Evolutionary conservation across 2,113 vertebrate species (phyloP).

Genomic region (Gopherus evgoodei): DNA sequence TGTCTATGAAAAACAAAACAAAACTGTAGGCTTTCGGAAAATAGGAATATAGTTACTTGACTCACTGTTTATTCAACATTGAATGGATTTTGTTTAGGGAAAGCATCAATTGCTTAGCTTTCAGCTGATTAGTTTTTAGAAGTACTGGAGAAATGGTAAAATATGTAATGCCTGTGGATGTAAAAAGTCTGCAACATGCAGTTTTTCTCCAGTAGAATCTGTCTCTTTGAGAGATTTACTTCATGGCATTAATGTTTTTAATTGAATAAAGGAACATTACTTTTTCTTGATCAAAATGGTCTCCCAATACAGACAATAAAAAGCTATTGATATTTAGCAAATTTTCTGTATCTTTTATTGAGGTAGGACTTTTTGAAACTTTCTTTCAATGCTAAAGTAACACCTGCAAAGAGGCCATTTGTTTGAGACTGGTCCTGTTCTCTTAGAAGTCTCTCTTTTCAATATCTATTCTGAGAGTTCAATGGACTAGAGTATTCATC

Average conservation of each 20-base stretch:
- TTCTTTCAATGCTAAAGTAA: not conserved
- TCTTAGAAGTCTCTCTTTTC: not conserved
- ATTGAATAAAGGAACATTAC: not conserved
- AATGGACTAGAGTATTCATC: not conserved
- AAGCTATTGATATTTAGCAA: not conserved
- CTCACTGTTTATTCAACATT: conserved; percentile 15
- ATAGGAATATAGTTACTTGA: conserved; percentile 2
- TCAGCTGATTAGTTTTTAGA: not conserved
- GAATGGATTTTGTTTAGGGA: not conserved
- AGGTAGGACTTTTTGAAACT: not conserved
- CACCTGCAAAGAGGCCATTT: not conserved
- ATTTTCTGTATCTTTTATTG: not conserved
- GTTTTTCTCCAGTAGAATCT: not conserved
- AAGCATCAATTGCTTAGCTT: not conserved
- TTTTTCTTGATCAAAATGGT: conserved; percentile 9
- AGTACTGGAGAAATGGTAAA: not conserved
- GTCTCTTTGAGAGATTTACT: rapidly evolving
- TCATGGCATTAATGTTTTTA: not conserved
- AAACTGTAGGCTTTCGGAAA: conserved; percentile 21
- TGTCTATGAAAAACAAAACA: conserved; percentile 37
- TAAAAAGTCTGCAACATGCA: not conserved
- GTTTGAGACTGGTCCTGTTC: not conserved
- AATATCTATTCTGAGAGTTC: not conserved
- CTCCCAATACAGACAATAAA: not conserved
- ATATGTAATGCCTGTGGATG: not conserved